phyloP scores from a whole-genome alignment of 2,113 vertebrate genomes.

The Cheirogaleus medius region DNA sequence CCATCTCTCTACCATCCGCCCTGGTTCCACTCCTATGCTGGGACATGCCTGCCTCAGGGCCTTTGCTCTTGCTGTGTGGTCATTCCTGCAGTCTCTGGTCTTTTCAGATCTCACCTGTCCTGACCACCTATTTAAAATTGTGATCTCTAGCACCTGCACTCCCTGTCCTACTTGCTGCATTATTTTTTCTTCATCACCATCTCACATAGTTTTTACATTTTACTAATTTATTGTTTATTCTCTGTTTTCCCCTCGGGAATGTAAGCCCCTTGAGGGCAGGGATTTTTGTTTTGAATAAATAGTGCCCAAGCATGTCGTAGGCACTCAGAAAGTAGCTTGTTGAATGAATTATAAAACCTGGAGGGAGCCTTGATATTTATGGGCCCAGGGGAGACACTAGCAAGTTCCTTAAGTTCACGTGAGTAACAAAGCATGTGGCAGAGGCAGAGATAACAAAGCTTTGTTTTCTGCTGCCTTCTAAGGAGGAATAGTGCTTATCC shows the following conservation, averaged over 20 bases:
- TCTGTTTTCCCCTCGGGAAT: neutral
- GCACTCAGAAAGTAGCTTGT: neutral
- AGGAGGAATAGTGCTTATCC: neutral
- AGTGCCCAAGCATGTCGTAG: neutral
- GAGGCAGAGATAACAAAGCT: neutral
- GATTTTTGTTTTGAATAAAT: neutral
- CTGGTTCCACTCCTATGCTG: neutral
- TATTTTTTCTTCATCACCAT: neutral
- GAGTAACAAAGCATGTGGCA: neutral
- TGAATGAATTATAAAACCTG: neutral
- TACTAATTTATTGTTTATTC: neutral
- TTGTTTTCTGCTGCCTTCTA: neutral
- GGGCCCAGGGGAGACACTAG: neutral
- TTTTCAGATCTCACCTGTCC: neutral
- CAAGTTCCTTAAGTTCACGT: neutral
- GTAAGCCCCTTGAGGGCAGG: neutral
- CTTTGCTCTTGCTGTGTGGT: neutral
- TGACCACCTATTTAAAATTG: neutral
- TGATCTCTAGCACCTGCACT: neutral
- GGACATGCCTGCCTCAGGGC: neutral
- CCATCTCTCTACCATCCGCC: fast-evolving
- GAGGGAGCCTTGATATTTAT: neutral
- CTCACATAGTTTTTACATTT: neutral
- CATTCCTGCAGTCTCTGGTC: neutral
- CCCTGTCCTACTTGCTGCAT: neutral